These are phyloP conservation scores for Whitmania pigra DNA, from an alignment of 1,140 invertebrate species.

Conservation along the genomic window DNA sequence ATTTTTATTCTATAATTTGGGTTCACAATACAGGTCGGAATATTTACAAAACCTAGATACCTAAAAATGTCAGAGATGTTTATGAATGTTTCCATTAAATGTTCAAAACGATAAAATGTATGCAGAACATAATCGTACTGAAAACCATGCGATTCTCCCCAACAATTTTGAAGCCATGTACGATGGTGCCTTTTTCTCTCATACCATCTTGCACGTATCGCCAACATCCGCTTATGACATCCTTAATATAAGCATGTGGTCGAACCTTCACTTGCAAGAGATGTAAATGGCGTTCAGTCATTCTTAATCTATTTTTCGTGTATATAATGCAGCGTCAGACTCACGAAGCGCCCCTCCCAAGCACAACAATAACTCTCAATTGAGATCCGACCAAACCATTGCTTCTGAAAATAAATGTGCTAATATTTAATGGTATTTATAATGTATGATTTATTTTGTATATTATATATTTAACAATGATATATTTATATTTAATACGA, in stretches of 20 bases:
- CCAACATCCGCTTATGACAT: constrained; percentile 17
- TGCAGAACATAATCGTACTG: neutral
- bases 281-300: constrained; percentile 2
- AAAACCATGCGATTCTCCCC: constrained; percentile 3
- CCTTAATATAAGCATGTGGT: constrained; percentile 16
- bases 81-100: neutral
- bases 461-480: no score
- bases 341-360: no score
- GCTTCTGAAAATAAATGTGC: no score
- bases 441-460: no score
- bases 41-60: no score
- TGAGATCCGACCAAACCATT: no score
- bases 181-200: constrained; percentile 10
- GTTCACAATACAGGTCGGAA: neutral
- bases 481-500: no score
- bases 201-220: constrained; percentile 13
- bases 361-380: no score
- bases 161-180: constrained; percentile 13
- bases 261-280: neutral
- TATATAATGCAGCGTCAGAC: neutral
- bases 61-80: neutral
- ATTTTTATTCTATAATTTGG: neutral
- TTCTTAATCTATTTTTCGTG: neutral
- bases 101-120: neutral
- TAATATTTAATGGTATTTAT: no score